These are phyloP conservation scores for Limnephilus marmoratus DNA, from an alignment of 2,888 invertebrate genomes.

Conservation along the genomic window DNA sequence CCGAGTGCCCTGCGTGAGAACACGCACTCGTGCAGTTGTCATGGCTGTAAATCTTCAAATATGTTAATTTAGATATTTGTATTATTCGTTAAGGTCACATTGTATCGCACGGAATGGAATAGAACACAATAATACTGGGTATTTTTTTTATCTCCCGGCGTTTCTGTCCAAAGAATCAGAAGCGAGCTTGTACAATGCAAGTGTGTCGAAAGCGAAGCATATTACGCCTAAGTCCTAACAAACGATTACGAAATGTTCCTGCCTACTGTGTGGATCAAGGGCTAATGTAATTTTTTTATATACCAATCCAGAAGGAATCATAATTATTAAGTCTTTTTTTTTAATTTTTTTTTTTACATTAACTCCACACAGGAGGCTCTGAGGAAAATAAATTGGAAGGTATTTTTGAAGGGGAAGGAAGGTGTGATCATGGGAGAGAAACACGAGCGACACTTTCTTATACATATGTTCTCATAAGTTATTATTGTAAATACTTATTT, in stretches of 20 bases:
- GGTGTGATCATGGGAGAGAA: too few relatives aligned
- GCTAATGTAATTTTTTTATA: background rate
- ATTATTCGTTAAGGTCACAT: background rate
- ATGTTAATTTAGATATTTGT: conserved; percentile 8
- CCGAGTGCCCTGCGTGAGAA: conserved; percentile 5
- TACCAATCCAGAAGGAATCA: too few relatives aligned
- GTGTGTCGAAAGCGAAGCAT: background rate
- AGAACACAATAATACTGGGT: background rate
- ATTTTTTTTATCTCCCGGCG: background rate
- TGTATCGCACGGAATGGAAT: background rate
- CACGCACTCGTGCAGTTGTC: background rate
- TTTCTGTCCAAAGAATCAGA: background rate
- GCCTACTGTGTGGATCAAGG: background rate
- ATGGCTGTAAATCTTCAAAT: background rate
- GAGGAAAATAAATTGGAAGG: too few relatives aligned
- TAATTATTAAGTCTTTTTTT: too few relatives aligned
- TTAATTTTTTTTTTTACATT: too few relatives aligned
- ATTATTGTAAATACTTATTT: too few relatives aligned
- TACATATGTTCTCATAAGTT: too few relatives aligned
- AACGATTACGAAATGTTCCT: background rate
- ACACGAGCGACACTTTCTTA: too few relatives aligned
- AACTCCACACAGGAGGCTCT: too few relatives aligned
- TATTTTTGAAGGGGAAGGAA: too few relatives aligned
- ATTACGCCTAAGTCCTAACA: background rate
- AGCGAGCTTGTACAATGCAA: background rate